Evolutionary conservation across 2,797 vertebrate genomes (phyloP), one percentile per base, ranked within the genome.

Genomic region (Petrocephalus schoutedeni): DNA sequence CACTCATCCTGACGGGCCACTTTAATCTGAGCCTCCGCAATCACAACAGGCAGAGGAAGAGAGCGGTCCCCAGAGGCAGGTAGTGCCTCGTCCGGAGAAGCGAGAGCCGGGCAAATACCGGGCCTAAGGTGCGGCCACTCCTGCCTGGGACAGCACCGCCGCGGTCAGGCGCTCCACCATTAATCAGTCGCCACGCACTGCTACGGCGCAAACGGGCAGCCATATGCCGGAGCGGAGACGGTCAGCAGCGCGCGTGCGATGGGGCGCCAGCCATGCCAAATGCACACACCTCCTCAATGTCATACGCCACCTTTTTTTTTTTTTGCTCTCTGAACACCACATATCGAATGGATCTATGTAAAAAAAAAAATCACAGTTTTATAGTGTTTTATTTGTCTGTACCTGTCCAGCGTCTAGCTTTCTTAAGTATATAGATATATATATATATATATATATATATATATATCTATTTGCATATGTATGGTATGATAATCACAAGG

Each of bases 101-200:
- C 92, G 91, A 89, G 56, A 82, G 45, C 51, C 32, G 91, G 92
- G 19, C 16, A 21, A 23, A 23, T 23, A 21, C 4, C 7, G 16
- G 8, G 3, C 41, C 12, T 49, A 23, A 53, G 7, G 49, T 23
- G 2, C 16, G 21, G 41, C 28, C 5, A 0, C 49, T 74, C 10
- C 93, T 91, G 91, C 90, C 89, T 91, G 93, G 90, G 91, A 94
- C 64, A 93, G 94, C 94, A 93, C 94, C 94, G 93, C 93, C 93
- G 93, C 4, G 1, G 23, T 74, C 90, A 83, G 87, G 59, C 59
- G 2, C 59, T 91, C 84, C 91, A 92, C 92, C 87, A 94, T 94
- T 92, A 93, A 94, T 94, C 94, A 92, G 89, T 88, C 74, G 61
- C 89, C 77, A 82, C 7, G 7, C 51, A 82, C 77, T 19, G 49